Base-by-base conservation (phyloP, 1,140 invertebrate species). In the Drosophila neocordata region DNA sequence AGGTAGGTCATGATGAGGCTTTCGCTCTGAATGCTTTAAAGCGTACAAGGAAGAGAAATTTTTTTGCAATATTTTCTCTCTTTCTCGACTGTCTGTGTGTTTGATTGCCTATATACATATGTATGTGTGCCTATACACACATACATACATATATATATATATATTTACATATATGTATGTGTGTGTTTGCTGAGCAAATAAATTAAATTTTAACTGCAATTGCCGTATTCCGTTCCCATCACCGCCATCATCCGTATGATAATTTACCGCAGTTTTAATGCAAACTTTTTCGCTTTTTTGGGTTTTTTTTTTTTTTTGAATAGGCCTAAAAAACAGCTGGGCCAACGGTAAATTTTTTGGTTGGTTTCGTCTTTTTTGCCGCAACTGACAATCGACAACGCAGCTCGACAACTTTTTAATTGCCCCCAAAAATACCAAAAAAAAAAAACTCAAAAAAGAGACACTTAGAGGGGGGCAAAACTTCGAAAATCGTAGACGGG, bases 341-440 rank as follows among this genome's bases (percentile, higher is more conserved):
- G 64, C 65, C 35, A 48, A 59, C 60, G 48, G 75, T 48, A 48
- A 48, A 48, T 48, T 48, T 44, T 48, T 48, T 8, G 41, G 41
- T 48, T 8, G 41, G 41, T 48, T 48, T 48, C 41, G 37, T n/a
- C 37, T 38, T n/a, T 48, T 48, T 48, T 18, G 41, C 41, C 41
- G 68, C 74, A 78, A 63, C 55, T 35, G 61, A 77, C 55, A 64
- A 69, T 71, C 67, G 66, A 65, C 66, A 77, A 73, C 78, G 73
- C 69, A 72, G 79, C 79, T 83, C 75, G 66, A 84, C 76, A 84
- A 83, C 67, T 83, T 83, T 83, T 83, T 83, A 83, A 83, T 83
- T 83, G 79, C 79, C 79, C 71, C 66, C 64, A 83, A 83, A 82
- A 73, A 72, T 31, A 31, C 27, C 27, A 18, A 55, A 27, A 51